Base-by-base conservation (phyloP, 2,113 vertebrate genomes). In the Speoplatyrhinus poulsoni region DNA sequence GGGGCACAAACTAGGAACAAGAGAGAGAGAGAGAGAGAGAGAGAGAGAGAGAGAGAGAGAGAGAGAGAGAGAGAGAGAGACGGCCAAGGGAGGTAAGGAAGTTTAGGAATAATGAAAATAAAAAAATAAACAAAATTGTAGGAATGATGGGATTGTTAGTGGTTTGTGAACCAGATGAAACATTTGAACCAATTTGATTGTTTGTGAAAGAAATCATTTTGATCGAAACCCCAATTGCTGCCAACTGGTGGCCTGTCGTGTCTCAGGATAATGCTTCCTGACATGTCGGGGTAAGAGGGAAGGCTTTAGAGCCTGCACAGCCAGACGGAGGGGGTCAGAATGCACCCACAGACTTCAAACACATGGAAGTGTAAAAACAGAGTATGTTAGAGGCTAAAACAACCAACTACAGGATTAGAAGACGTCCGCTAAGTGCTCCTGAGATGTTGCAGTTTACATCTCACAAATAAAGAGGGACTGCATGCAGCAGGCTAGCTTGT, bases 121-220 rank as follows among this genome's bases (percentile, higher is more conserved):
- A 46, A 63, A 70, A 58, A 73, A 60, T 71, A 65, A 60, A 46
- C 62, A 70, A 58, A 73, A 60, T 70, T 62, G 63, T 85, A 91
- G 82, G 88, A 93, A 92, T 84, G 74, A 85, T 49, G 83, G 85
- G 85, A 81, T 87, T 90, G 94, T 93, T 96, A 94, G 95, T 85
- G 94, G 93, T 94, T 96, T 92, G 82, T 87, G 73, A 86, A 92
- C 92, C 95, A 98, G 94, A 97, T 96, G 96, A 96, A 96, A 97
- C 90, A 75, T 94, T 95, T 98, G 95, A 96, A 92, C 93, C 88
- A 95, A 95, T 94, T 93, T 94, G 95, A 97, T 96, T 98, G 97
- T 98, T 98, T 98, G 96, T 95, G 94, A 95, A 96, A 94, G 93
- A 93, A 98, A 97, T 95, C 91, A 96, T 95, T 96, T 94, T 95